These are phyloP conservation scores for Sciaenops ocellatus DNA, from an alignment of 2,797 vertebrate genomes.

Conservation along the genomic window DNA sequence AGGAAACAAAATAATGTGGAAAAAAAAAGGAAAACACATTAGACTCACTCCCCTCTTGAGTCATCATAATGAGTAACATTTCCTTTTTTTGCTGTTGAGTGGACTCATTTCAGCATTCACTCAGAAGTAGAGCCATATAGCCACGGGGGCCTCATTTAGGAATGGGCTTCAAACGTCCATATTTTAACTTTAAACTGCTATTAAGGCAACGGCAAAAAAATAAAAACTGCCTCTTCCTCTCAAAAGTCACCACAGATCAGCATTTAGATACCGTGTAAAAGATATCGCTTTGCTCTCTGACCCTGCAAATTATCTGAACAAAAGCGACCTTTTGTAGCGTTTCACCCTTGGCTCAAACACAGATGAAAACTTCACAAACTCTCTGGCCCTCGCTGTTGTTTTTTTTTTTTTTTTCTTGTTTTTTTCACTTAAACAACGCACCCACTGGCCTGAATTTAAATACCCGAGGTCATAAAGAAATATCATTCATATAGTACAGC, in stretches of 20 bases:
- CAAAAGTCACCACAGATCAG: constrained; percentile 48
- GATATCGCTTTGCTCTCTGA: constrained; percentile 49
- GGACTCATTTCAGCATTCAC: constrained; percentile 50
- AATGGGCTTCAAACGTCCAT: constrained; percentile 62
- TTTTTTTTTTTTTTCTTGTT: not conserved
- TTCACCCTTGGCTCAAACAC: constrained; percentile 43
- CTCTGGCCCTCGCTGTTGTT: constrained; percentile 2
- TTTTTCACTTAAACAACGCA: constrained; percentile 36
- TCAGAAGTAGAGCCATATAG: constrained; percentile 47
- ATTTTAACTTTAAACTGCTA: constrained; percentile 66
- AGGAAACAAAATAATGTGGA: constrained; percentile 56
- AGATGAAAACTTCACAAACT: constrained; percentile 52
- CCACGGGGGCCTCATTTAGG: constrained; percentile 66
- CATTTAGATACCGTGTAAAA: constrained; percentile 30
- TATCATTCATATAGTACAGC: constrained; percentile 15
- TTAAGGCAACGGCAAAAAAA: constrained; percentile 47
- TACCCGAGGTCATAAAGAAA: constrained; percentile 43
- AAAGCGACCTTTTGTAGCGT: constrained; percentile 53
- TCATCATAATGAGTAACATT: constrained; percentile 59
- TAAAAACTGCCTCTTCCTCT: constrained; percentile 42
- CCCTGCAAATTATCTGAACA: constrained; percentile 49
- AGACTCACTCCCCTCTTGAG: constrained; percentile 41
- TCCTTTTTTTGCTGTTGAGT: constrained; percentile 27
- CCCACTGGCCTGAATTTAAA: constrained; percentile 42
- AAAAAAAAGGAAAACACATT: constrained; percentile 33